These are phyloP conservation scores for Crax fasciolata DNA, from an alignment of 2,797 vertebrate genomes.

Conservation along the genomic window DNA sequence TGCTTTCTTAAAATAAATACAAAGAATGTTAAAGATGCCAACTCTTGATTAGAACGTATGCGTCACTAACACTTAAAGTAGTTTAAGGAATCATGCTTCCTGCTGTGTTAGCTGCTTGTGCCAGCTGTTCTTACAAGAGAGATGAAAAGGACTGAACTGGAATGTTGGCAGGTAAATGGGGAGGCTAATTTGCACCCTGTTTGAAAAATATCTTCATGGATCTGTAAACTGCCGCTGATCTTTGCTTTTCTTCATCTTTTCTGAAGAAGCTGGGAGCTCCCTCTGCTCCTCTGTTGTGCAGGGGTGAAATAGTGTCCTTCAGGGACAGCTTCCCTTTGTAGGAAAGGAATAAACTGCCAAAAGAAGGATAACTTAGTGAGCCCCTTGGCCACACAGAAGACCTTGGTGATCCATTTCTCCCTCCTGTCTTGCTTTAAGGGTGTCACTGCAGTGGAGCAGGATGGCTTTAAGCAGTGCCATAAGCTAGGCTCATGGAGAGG, in stretches of 20 bases:
- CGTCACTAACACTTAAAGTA: constrained; percentile 29
- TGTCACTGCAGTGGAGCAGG: background rate
- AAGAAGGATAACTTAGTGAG: rapidly evolving
- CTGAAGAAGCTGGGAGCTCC: background rate
- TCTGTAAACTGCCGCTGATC: background rate
- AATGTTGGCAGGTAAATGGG: constrained; percentile 38
- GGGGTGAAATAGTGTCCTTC: background rate
- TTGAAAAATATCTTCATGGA: background rate
- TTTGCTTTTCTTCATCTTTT: background rate
- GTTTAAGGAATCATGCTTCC: constrained; percentile 18
- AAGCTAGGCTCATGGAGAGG: background rate
- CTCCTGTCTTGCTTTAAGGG: background rate
- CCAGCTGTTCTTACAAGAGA: constrained; percentile 1
- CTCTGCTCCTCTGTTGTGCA: background rate
- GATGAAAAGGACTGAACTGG: background rate
- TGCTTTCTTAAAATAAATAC: constrained; percentile 51
- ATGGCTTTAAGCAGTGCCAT: background rate
- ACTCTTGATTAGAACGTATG: constrained; percentile 37
- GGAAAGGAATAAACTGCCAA: background rate
- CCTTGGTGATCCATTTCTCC: background rate
- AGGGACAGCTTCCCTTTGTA: background rate
- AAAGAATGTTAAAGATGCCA: constrained; percentile 26
- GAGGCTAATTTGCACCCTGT: background rate
- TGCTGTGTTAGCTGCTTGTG: constrained; percentile 39
- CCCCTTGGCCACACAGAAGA: background rate